phyloP scores from a whole-genome alignment of 2,888 invertebrate species.

The Phlogophora meticulosa region DNA sequence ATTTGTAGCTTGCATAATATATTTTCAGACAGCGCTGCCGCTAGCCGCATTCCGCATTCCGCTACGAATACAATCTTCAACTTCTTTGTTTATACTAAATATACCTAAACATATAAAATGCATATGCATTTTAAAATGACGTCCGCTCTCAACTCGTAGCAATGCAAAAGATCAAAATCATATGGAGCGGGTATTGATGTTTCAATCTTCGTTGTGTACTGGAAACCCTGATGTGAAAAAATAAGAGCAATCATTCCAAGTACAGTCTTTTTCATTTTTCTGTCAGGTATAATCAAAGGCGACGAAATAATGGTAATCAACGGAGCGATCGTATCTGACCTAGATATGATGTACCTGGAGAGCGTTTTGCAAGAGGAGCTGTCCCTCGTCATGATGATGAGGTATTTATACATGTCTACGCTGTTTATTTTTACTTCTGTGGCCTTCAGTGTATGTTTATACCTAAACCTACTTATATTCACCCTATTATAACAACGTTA shows the following conservation, averaged over 20 bases:
- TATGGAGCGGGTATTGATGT: constrained; percentile 49
- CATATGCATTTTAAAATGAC: constrained; percentile 43
- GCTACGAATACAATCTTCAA: constrained; percentile 29
- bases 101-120: constrained; percentile 11
- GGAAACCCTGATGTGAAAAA: constrained; percentile 64
- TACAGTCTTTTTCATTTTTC: constrained; percentile 77
- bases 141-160: constrained; percentile 20
- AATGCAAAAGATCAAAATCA: constrained; percentile 53
- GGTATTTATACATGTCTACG: constrained; percentile 86
- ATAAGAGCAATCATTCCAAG: constrained; percentile 75
- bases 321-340: constrained; percentile 98
- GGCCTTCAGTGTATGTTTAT: constrained; percentile 7
- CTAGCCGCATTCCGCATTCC: constrained; percentile 25
- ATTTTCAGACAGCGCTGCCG: constrained; percentile 36
- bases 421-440: constrained; percentile 53
- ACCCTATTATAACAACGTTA: neutral
- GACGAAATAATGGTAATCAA: constrained; percentile 99
- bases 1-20: constrained; percentile 49
- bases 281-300: constrained; percentile 98
- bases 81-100: constrained; percentile 22
- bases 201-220: constrained; percentile 63
- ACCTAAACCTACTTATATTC: neutral
- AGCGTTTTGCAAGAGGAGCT: constrained; percentile 98
- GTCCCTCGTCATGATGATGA: constrained; percentile 98
- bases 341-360: constrained; percentile 99